Evolutionary conservation across 2,797 vertebrate species (phyloP), one percentile per base, ranked within the genome.

Genomic region (Sebastes iracundus): DNA sequence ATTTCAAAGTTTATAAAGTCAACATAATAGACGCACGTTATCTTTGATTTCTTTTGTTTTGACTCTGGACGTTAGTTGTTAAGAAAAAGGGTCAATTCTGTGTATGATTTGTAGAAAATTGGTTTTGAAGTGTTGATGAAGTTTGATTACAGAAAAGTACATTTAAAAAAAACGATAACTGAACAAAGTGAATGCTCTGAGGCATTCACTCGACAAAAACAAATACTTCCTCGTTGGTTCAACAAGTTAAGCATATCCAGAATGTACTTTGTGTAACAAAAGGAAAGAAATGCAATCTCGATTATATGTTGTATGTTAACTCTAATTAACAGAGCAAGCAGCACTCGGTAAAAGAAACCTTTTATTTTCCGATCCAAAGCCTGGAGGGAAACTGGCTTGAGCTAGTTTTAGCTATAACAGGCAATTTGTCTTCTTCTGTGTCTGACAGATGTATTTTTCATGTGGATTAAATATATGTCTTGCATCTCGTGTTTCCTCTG

Each of bases 351-450:
- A 16, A 35, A 62, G 10, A 13, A 33, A 4, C 3, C 62, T 73
- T 72, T 52, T 42, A 11, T 23, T 61, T 56, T 28, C 22, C 10
- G 66, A n/a, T 20, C 67, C 14, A 49, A 53, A 49, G 49, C 30
- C 72, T 75, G 32, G 46, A 35, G 27, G 53, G 35, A 88, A 82
- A 79, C 52, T 14, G 33, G 53, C 52, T 80, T 74, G 3, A 33
- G 62, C 74, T 27, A 27, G 38, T 56, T 86, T 76, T 20, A 61
- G n/a, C 61, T 80, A 80, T 67, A 87, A 72, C 52, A 65, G 60
- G 64, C 35, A 83, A 84, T 84, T 79, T 86, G 62, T 77, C 53
- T 78, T 81, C 58, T 49, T 75, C 72, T 75, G 22, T 60, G 72
- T 68, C 25, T 67, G 30, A 58, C 49, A n/a, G 10, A 14, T 55